Conservation (phyloP, 2,888 invertebrate genomes). For the Selenia dentaria region DNA sequence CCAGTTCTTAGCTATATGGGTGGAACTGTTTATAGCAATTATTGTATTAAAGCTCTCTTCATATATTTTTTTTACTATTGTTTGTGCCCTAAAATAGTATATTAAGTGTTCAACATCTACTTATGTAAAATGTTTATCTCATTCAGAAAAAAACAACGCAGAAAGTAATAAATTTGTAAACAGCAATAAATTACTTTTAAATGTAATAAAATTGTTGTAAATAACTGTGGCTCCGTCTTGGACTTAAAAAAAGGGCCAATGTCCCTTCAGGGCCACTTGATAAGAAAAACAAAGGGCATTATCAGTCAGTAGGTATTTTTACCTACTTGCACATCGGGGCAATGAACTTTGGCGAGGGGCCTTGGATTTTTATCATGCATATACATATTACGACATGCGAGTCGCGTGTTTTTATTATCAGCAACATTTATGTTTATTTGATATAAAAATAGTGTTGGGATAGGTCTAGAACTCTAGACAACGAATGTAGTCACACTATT, state of each 20-base stretch:
- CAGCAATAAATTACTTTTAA: slow-evolving; percentile 18
- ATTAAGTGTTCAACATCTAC: too few species aligned
- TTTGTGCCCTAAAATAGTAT: too few species aligned
- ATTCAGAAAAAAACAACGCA: too few species aligned
- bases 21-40: too few species aligned
- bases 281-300: slow-evolving; percentile 60
- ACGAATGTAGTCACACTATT: too few species aligned
- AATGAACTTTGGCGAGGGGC: slow-evolving; percentile 32
- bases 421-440: not conserved
- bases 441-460: not conserved
- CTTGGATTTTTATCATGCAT: slow-evolving; percentile 46
- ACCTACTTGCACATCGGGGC: slow-evolving; percentile 31
- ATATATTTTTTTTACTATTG: too few species aligned
- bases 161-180: slow-evolving; percentile 10
- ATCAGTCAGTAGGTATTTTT: slow-evolving; percentile 52
- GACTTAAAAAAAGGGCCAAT: slow-evolving; percentile 63
- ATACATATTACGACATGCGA: slow-evolving; percentile 7
- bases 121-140: too few species aligned
- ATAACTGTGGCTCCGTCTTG: slow-evolving; percentile 41
- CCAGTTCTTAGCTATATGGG: too few species aligned
- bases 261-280: slow-evolving; percentile 72
- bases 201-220: slow-evolving; percentile 35
- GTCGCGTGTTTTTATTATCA: not conserved
- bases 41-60: too few species aligned
- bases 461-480: not conserved